Percentiles rank a stretch among this genome's conserved stretches.
Conservation (phyloP, 2,113 vertebrate species). For the Poeciliopsis turrubarensis region DNA sequence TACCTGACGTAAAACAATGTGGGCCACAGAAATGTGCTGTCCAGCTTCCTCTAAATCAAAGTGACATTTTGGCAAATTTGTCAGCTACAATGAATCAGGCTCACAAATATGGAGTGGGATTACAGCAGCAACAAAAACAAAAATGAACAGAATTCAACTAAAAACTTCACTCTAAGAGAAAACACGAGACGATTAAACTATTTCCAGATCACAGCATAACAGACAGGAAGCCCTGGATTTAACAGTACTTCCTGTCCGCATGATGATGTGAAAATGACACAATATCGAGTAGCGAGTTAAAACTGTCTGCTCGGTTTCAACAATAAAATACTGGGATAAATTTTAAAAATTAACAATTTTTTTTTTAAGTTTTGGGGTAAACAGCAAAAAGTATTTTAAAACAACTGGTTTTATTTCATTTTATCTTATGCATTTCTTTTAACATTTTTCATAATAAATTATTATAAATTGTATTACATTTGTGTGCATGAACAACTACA, state of each 20-base stretch:
- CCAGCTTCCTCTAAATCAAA: constrained; percentile 34
- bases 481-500: too few species aligned
- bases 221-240: neutral
- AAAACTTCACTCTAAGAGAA: neutral
- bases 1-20: constrained; percentile 34
- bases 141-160: neutral
- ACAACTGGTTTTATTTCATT: neutral
- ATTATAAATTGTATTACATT: too few species aligned
- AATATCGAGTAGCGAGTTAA: too few species aligned
- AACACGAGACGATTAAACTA: neutral
- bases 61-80: constrained; percentile 24
- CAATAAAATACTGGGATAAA: too few species aligned
- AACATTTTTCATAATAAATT: neutral
- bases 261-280: too few species aligned
- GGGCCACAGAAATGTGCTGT: constrained; percentile 29
- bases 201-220: neutral
- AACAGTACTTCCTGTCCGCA: neutral
- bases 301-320: too few species aligned
- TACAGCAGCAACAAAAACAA: neutral
- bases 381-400: neutral
- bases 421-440: neutral
- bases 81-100: constrained; percentile 2
- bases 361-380: too few species aligned
- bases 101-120: neutral
- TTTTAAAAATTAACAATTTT: neutral